Evolutionary conservation across 2,113 vertebrate genomes (phyloP).

Genomic region (Camelus bactrianus): DNA sequence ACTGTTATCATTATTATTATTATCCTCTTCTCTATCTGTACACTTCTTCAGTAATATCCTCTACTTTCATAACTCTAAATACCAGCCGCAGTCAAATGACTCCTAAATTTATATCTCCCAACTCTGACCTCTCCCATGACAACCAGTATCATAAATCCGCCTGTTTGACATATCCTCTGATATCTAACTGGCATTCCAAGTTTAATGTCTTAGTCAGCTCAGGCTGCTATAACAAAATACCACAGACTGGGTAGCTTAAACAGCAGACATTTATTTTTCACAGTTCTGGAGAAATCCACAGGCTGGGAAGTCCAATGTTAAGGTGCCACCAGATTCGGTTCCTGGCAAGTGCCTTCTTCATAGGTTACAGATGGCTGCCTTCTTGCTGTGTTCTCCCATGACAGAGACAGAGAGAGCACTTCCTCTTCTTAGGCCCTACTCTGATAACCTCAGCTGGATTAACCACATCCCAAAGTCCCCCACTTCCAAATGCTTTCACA

Average conservation of each 20-base stretch:
- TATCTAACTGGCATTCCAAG: slow-evolving; percentile 19
- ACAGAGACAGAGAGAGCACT: neutral
- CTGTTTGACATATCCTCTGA: slow-evolving; percentile 9
- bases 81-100: slow-evolving; percentile 28
- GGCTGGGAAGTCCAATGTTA: neutral
- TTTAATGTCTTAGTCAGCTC: neutral
- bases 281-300: neutral
- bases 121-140: neutral
- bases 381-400: neutral
- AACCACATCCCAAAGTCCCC: neutral
- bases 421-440: neutral
- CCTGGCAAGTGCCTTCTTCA: neutral
- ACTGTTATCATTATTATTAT: neutral
- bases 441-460: neutral
- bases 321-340: neutral
- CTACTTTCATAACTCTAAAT: slow-evolving; percentile 33
- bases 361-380: neutral
- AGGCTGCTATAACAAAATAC: neutral
- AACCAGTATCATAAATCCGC: neutral
- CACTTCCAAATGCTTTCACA: neutral
- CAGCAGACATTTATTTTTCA: neutral
- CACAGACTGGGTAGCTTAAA: neutral
- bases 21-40: neutral
- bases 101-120: neutral
- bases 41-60: slow-evolving; percentile 10